A percentile compares a stretch with the other conserved stretches of the same genome.
These are phyloP conservation scores for Gerris lacustris DNA, from an alignment of 2,888 invertebrate species.

Conservation along the genomic window DNA sequence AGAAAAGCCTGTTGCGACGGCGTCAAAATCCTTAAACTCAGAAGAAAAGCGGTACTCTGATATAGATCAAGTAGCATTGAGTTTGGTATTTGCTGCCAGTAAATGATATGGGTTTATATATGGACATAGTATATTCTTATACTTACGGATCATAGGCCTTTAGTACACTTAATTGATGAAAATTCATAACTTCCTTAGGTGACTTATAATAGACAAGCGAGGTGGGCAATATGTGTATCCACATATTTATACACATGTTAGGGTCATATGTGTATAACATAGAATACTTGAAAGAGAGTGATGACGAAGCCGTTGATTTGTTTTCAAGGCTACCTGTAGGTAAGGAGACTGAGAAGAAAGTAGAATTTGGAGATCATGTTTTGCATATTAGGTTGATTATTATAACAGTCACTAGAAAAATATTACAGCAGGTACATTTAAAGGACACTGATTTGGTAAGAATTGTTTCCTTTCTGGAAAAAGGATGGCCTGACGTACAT, in stretches of 20 bases:
- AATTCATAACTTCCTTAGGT: constrained; percentile 6
- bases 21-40: neutral
- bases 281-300: neutral
- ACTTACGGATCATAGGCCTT: constrained; percentile 7
- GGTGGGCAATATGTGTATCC: constrained; percentile 6
- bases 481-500: neutral
- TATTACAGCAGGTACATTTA: neutral
- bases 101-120: constrained; percentile 10
- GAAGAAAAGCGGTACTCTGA: neutral
- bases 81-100: constrained; percentile 6
- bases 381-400: neutral
- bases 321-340: constrained; percentile 16
- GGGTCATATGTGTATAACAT: constrained; percentile 10
- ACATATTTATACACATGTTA: neutral
- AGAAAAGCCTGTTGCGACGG: constrained; percentile 12
- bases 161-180: neutral
- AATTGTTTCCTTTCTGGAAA: neutral
- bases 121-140: constrained; percentile 8
- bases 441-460: neutral
- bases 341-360: too few relatives aligned
- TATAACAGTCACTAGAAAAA: neutral
- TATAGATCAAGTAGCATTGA: neutral
- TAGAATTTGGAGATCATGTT: neutral
- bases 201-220: neutral
- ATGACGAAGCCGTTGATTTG: constrained; percentile 13